phyloP scores from a whole-genome alignment of 1,140 invertebrate species.

The Euura saliciscinereae region DNA sequence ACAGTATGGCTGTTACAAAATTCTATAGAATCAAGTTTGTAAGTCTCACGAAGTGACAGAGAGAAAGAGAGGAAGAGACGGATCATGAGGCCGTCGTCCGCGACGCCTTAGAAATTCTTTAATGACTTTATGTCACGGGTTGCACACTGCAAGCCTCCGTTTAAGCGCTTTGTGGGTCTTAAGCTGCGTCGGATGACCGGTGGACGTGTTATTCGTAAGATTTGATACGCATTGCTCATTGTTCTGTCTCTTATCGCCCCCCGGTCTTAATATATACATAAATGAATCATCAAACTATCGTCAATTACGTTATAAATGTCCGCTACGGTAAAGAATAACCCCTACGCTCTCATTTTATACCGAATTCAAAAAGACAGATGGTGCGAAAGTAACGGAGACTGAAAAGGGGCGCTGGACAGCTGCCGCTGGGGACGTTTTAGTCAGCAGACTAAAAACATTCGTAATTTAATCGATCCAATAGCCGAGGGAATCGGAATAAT shows the following conservation, averaged over 20 bases:
- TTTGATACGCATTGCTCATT: no score
- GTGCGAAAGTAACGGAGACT: background rate
- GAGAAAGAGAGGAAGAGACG: background rate
- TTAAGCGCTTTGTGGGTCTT: background rate
- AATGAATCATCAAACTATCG: no score
- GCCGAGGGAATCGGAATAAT: background rate
- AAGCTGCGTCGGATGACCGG: background rate
- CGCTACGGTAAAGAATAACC: no score
- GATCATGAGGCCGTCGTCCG: slow-evolving; percentile 37
- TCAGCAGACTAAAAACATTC: background rate
- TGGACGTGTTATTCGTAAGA: no score
- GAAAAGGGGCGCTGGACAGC: background rate
- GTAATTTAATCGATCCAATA: background rate
- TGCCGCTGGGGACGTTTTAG: background rate
- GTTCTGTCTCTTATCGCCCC: no score
- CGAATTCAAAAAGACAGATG: no score
- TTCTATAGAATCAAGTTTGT: background rate
- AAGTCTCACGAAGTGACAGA: background rate
- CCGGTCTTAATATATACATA: no score
- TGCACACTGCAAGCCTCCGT: slow-evolving; percentile 22
- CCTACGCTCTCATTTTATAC: no score
- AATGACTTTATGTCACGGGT: slow-evolving; percentile 42
- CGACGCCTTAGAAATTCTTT: slow-evolving; percentile 50
- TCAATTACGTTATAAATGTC: no score
- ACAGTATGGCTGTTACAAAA: no score